Conservation (phyloP, 1,140 invertebrate species). For the Drosophila nigrodunni region DNA sequence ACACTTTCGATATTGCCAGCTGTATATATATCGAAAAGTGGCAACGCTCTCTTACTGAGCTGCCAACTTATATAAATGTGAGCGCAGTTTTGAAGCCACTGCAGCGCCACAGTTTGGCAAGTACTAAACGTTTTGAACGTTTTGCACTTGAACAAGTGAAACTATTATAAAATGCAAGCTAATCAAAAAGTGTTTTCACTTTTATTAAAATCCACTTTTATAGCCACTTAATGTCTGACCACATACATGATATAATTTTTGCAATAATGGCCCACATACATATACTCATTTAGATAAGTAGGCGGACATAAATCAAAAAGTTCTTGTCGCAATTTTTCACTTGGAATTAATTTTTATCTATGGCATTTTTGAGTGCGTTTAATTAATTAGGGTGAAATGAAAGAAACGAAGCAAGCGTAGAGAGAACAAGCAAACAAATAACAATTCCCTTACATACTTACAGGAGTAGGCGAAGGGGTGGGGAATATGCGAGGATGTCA, state of each 20-base stretch:
- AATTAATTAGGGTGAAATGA: slow-evolving; percentile 70
- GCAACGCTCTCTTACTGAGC: slow-evolving; percentile 3
- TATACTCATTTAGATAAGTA: slow-evolving; percentile 8
- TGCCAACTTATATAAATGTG: slow-evolving; percentile 29
- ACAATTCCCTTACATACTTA: slow-evolving; percentile 65
- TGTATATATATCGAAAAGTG: background rate
- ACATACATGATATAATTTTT: slow-evolving; percentile 35
- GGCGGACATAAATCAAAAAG: slow-evolving; percentile 49
- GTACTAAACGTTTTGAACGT: slow-evolving; percentile 29
- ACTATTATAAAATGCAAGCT: slow-evolving; percentile 19
- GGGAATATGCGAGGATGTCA: slow-evolving; percentile 68
- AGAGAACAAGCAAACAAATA: slow-evolving; percentile 9
- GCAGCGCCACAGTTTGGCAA: slow-evolving; percentile 19
- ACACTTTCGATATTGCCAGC: slow-evolving; percentile 19
- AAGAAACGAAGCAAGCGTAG: background rate
- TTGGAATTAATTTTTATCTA: slow-evolving; percentile 64
- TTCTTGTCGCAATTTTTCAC: slow-evolving; percentile 53
- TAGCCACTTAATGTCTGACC: slow-evolving; percentile 40
- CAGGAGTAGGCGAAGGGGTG: slow-evolving; percentile 31
- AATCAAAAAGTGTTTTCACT: slow-evolving; percentile 22
- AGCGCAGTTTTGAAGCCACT: slow-evolving; percentile 42
- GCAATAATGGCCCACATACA: slow-evolving; percentile 5
- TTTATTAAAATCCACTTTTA: slow-evolving; percentile 55
- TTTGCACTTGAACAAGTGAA: slow-evolving; percentile 1
- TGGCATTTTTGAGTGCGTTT: slow-evolving; percentile 59